phyloP scores from a whole-genome alignment of 2,888 invertebrate species.

The Pterostichus madidus region DNA sequence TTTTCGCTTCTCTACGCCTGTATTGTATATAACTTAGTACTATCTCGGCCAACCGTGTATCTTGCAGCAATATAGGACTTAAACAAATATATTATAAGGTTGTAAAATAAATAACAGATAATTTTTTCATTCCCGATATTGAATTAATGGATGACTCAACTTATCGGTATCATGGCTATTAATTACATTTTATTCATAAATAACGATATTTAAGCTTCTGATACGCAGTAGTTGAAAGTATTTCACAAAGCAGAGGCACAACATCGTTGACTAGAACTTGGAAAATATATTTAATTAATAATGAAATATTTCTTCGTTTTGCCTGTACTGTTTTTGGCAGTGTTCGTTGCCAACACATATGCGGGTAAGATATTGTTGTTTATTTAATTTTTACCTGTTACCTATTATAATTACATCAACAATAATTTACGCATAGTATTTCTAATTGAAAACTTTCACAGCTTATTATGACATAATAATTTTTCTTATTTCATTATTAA shows the following conservation, averaged over 20 bases:
- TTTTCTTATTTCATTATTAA: too few species aligned
- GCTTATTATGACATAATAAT: too few species aligned
- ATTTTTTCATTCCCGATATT: background rate
- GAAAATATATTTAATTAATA: background rate
- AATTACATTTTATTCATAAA: slow-evolving; percentile 2
- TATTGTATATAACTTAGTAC: too few species aligned
- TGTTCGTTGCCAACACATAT: background rate
- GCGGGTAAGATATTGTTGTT: slow-evolving; percentile 4
- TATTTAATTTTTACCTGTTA: background rate
- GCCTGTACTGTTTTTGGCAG: slow-evolving; percentile 17
- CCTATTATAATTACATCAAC: too few species aligned
- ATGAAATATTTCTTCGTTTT: slow-evolving; percentile 57
- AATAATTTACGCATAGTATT: too few species aligned
- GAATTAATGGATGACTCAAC: background rate
- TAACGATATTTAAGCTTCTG: slow-evolving; percentile 10
- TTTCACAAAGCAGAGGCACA: background rate
- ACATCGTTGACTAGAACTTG: background rate
- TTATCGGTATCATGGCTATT: slow-evolving; percentile 7
- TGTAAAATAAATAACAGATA: background rate
- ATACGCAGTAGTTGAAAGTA: background rate
- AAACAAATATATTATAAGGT: too few species aligned
- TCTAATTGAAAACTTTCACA: too few species aligned
- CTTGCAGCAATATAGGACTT: too few species aligned
- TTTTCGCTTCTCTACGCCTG: too few species aligned
- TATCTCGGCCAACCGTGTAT: too few species aligned